Evolutionary conservation across 2,113 vertebrate species (phyloP).

Genomic region (Zosterops lateralis): DNA sequence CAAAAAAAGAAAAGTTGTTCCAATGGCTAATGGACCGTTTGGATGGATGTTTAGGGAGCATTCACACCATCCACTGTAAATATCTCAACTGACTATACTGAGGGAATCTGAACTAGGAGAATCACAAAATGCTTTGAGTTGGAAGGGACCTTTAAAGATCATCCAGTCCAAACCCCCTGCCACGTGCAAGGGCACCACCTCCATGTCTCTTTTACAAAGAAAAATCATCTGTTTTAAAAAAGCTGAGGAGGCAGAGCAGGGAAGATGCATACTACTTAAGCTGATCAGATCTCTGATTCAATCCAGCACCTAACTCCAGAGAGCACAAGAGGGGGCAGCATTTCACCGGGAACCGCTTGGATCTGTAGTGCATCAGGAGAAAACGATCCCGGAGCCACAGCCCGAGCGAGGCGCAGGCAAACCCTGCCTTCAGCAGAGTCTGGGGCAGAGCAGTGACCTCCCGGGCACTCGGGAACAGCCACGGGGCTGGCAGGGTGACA

Average conservation of each 20-base stretch:
- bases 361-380: not conserved
- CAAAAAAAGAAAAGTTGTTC: not conserved
- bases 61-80: not conserved
- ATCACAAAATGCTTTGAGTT: not conserved
- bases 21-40: not conserved
- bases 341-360: not conserved
- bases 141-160: not conserved
- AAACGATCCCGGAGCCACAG: not conserved
- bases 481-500: not conserved
- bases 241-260: not conserved
- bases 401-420: fast-evolving
- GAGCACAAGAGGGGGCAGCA: slow-evolving; percentile 48
- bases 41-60: not conserved
- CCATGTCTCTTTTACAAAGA: not conserved
- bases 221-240: not conserved
- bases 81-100: not conserved
- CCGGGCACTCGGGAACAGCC: not conserved
- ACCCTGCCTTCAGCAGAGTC: not conserved
- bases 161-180: not conserved
- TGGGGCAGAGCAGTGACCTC: not conserved
- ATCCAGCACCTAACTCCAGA: not conserved
- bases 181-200: fast-evolving
- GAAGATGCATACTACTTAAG: not conserved
- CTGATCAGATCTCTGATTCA: not conserved
- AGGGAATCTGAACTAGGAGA: not conserved